Conservation (phyloP, 2,888 invertebrate species). For the Eumerus sabulonum region DNA sequence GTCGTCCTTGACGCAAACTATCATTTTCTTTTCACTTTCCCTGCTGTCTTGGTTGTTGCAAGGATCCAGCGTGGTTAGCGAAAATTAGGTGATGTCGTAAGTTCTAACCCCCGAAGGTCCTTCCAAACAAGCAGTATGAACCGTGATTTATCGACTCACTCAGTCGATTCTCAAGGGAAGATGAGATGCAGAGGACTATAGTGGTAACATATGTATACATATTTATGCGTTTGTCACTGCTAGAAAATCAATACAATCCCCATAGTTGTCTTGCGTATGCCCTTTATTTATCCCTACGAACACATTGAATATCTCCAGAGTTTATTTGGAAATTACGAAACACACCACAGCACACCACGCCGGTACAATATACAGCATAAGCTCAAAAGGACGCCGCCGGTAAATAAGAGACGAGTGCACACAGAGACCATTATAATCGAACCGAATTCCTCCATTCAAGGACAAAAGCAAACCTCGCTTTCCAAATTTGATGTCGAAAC, state of each 20-base stretch:
- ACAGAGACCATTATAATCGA: slow-evolving; percentile 19
- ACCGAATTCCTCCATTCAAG: slow-evolving; percentile 40
- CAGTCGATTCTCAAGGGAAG: neutral
- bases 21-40: too few species aligned
- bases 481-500: slow-evolving; percentile 25
- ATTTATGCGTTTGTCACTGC: neutral
- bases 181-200: neutral
- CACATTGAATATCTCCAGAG: neutral
- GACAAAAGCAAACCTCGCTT: slow-evolving; percentile 37
- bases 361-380: neutral
- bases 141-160: too few species aligned
- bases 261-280: slow-evolving; percentile 3
- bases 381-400: neutral
- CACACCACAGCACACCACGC: neutral
- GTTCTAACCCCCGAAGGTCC: too few species aligned
- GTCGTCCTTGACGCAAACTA: too few species aligned
- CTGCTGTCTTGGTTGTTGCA: too few species aligned
- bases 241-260: neutral
- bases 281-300: slow-evolving; percentile 30
- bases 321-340: too few species aligned
- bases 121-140: too few species aligned
- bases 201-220: neutral
- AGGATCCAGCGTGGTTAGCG: too few species aligned
- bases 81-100: too few species aligned
- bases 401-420: slow-evolving; percentile 33